These are phyloP conservation scores for Fulica atra DNA, from an alignment of 2,113 vertebrate species.

Conservation along the genomic window DNA sequence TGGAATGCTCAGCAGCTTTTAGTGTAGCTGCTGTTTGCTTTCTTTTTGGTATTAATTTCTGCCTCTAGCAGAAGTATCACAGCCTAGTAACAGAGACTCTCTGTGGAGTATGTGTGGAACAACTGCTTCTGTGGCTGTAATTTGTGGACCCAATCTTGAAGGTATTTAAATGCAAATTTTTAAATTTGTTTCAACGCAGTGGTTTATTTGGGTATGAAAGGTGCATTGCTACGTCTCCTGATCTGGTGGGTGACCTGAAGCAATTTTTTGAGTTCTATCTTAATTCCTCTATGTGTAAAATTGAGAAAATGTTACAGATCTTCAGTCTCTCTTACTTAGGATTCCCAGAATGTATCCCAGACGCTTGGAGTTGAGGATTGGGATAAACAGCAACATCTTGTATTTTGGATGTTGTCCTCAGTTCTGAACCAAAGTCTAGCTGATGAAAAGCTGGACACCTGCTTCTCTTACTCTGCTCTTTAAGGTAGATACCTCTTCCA, in stretches of 20 bases:
- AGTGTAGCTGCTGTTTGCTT: background rate
- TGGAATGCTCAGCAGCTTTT: constrained; percentile 2
- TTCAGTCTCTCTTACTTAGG: background rate
- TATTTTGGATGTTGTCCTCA: background rate
- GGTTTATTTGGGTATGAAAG: background rate
- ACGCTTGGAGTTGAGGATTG: background rate
- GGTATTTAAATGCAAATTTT: background rate
- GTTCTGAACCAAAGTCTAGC: background rate
- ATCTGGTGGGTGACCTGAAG: background rate
- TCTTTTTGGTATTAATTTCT: background rate
- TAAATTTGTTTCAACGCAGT: background rate
- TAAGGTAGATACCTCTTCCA: background rate
- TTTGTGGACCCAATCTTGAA: background rate
- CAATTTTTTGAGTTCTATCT: background rate
- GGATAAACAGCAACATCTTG: background rate
- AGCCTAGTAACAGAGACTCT: background rate
- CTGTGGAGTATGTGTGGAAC: background rate
- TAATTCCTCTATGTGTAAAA: background rate
- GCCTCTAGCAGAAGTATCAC: background rate
- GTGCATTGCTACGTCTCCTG: background rate
- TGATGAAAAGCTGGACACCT: background rate
- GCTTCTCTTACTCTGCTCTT: background rate
- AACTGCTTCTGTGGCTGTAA: background rate
- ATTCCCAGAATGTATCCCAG: background rate
- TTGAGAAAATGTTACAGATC: background rate